These are phyloP conservation scores for Phenganax stokvisi DNA, from an alignment of 92 coral and sea anemone species.

Conservation along the genomic window DNA sequence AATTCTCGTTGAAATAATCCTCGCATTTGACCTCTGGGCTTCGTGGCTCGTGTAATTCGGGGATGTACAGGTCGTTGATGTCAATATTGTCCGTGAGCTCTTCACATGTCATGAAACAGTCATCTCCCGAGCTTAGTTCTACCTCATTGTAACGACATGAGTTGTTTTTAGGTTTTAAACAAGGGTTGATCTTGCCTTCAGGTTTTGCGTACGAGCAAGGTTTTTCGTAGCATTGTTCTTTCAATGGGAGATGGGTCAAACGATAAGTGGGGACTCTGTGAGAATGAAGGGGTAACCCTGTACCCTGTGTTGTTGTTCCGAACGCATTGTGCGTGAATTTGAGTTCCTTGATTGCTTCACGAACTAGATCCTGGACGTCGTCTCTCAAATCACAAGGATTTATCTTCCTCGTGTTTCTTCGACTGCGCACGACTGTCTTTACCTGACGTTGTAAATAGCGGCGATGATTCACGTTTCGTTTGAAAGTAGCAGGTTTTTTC, in stretches of 20 bases:
- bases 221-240: neutral
- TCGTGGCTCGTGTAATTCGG: constrained; percentile 31
- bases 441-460: constrained; percentile 36
- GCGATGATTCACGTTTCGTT: constrained; percentile 29
- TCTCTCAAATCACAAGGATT: constrained; percentile 16
- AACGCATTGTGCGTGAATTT: constrained; percentile 5
- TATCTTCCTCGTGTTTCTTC: constrained; percentile 4
- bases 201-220: no score
- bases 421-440: constrained; percentile 20
- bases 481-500: constrained; percentile 32
- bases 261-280: constrained; percentile 9
- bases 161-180: neutral
- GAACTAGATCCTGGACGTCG: constrained; percentile 27
- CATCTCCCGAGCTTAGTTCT: neutral
- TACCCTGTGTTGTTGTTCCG: neutral
- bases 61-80: constrained; percentile 34
- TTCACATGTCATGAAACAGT: constrained; percentile 29
- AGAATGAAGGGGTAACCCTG: neutral
- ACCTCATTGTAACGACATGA: neutral
- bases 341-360: constrained; percentile 35
- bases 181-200: neutral
- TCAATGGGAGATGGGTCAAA: constrained; percentile 7
- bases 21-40: constrained; percentile 33
- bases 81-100: constrained; percentile 38
- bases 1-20: constrained; percentile 22